phyloP scores from a whole-genome alignment of 2,797 vertebrate species.

The Cyclopterus lumpus region DNA sequence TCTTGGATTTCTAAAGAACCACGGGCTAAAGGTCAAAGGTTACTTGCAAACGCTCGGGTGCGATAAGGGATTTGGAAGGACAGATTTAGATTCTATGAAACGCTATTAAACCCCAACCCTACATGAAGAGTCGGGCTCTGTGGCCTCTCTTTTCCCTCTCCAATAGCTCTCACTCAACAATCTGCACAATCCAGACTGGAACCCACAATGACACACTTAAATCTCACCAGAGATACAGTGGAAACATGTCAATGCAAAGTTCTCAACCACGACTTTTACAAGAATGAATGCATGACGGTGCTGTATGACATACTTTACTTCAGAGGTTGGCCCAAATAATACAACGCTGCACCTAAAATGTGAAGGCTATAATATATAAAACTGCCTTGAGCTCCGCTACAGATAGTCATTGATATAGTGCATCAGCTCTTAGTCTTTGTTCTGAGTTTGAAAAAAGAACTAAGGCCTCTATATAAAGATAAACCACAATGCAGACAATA shows the following conservation, averaged over 20 bases:
- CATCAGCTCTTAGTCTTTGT: constrained; percentile 9
- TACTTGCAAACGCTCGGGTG: neutral
- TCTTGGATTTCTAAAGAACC: neutral
- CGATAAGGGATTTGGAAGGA: neutral
- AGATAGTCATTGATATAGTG: constrained; percentile 20
- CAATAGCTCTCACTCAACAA: neutral
- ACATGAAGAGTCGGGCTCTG: neutral
- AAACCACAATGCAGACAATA: constrained; percentile 56
- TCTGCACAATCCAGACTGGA: neutral
- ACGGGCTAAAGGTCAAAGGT: neutral
- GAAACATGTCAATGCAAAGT: neutral
- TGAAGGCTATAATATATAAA: constrained; percentile 16
- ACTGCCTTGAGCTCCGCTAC: constrained; percentile 10
- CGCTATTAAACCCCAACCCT: constrained; percentile 12
- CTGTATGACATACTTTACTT: constrained; percentile 7
- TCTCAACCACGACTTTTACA: neutral
- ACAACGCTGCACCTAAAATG: constrained; percentile 5
- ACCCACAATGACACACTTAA: neutral
- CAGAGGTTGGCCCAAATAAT: neutral
- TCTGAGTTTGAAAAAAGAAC: constrained; percentile 9
- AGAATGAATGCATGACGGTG: neutral
- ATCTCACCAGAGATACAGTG: constrained; percentile 4
- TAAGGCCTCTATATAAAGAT: constrained; percentile 49
- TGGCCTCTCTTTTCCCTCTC: neutral
- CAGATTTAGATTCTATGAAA: neutral